Evolutionary conservation across 2,888 invertebrate species (phyloP), one percentile per base, ranked within the genome.

Genomic region (Cheilosia impressa): DNA sequence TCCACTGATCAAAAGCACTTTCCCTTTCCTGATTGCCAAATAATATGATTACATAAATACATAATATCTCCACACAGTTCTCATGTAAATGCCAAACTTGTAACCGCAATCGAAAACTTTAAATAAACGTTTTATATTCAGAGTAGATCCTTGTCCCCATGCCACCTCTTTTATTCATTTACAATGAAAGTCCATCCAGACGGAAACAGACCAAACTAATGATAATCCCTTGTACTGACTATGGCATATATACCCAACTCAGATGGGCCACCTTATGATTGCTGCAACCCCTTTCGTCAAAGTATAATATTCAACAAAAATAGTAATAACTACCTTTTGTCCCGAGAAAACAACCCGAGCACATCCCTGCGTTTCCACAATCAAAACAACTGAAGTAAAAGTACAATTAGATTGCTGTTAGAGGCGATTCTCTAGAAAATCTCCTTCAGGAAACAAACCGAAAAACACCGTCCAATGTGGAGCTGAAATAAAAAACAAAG

Each of bases 301-400:
- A 77, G 72, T 78, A 22, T 22, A 68, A 72, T 77, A 77, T 82
- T 78, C 66, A 84, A 79, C 79, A 62, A 71, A 84, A 79, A 79
- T 66, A 55, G 69, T 69, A 68, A 60, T 50, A 71, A 57, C 69
- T 83, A 79, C 73, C 60, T 73, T 83, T 69, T 65, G 73, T 60
- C 50, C 53, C 31, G 65, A 45, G 57, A 63, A 83, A 68, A 73
- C 43, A 69, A 69, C 66, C 75, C 65, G 27, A 34, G 57, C 43
- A 57, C 47, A 77, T 63, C 62, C 65, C 38, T 34, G 13, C 50
- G 65, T 57, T 66, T 60, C 50, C 55, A 80, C 84, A 84, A 84
- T 84, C 79, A 84, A 84, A 84, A 84, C 80, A 84, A 84, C 75
- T 79, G 63, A 80, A 84, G 84, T 84, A 84, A 84, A 84, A 84